Evolutionary conservation across 2,888 invertebrate genomes (phyloP).

Genomic region (Drosophila tanythrix): DNA sequence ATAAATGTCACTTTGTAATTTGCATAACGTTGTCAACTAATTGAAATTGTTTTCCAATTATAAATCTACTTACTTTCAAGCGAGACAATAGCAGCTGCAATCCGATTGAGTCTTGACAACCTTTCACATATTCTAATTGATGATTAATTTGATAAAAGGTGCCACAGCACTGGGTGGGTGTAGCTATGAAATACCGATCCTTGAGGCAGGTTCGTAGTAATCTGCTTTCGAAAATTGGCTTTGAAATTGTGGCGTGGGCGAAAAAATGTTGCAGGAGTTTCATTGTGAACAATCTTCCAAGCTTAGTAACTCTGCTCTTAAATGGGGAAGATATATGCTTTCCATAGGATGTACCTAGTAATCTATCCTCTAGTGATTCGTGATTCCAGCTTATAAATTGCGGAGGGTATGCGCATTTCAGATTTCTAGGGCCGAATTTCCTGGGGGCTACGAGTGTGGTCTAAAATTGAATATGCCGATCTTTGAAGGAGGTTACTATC

Average conservation of each 20-base stretch:
- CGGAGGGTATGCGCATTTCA: too few species aligned
- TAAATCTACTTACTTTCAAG: not conserved
- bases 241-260: not conserved
- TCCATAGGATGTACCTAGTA: not conserved
- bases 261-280: not conserved
- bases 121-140: not conserved
- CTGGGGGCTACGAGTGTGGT: too few species aligned
- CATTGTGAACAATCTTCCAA: not conserved
- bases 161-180: too few species aligned
- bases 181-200: not conserved
- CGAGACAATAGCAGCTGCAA: not conserved
- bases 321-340: not conserved
- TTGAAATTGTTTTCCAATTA: slow-evolving; percentile 30
- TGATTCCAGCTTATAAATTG: too few species aligned
- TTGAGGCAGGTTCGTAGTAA: not conserved
- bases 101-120: not conserved
- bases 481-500: too few species aligned
- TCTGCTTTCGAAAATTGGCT: not conserved
- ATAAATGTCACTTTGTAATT: slow-evolving; percentile 55
- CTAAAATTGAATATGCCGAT: too few species aligned
- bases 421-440: not conserved
- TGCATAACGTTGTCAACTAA: slow-evolving; percentile 36
- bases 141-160: not conserved
- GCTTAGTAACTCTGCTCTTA: too few species aligned
- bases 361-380: not conserved